Evolutionary conservation across 2,797 vertebrate species (phyloP).

Genomic region (Telmatherina bonti): DNA sequence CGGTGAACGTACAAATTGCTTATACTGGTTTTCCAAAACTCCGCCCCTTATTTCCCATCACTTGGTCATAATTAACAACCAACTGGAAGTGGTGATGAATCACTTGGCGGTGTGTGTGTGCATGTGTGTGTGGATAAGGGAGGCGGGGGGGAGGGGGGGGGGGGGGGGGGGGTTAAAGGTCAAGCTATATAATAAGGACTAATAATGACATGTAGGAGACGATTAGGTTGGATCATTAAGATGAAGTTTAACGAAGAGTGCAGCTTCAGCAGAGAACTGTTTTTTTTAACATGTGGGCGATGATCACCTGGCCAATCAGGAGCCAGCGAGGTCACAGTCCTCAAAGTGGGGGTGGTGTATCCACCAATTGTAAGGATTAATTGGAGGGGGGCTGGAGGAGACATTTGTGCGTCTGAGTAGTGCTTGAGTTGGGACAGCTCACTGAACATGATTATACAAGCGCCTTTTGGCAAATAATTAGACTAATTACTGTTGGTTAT

Average conservation of each 20-base stretch:
- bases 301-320: conserved; percentile 57
- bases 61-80: conserved; percentile 39
- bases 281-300: conserved; percentile 54
- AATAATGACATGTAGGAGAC: conserved; percentile 68
- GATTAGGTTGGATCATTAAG: conserved; percentile 62
- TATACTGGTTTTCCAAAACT: neutral
- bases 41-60: conserved; percentile 21
- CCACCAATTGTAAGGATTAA: conserved; percentile 56
- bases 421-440: conserved; percentile 15
- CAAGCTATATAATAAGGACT: conserved; percentile 52
- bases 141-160: too few species aligned
- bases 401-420: neutral
- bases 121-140: too few species aligned
- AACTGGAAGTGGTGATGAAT: conserved; percentile 37
- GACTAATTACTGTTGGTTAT: conserved; percentile 69
- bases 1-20: too few species aligned
- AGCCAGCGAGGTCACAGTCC: conserved; percentile 51
- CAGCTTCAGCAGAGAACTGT: conserved; percentile 54
- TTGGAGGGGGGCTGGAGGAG: conserved; percentile 42
- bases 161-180: conserved; percentile 36
- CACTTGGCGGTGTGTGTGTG: too few species aligned
- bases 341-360: conserved; percentile 51
- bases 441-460: conserved; percentile 64
- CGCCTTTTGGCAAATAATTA: conserved; percentile 67
- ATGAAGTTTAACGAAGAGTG: conserved; percentile 56